Evolutionary conservation across 2,113 vertebrate genomes (phyloP), one percentile per base, ranked within the genome.

Genomic region (Lophura nycthemera): DNA sequence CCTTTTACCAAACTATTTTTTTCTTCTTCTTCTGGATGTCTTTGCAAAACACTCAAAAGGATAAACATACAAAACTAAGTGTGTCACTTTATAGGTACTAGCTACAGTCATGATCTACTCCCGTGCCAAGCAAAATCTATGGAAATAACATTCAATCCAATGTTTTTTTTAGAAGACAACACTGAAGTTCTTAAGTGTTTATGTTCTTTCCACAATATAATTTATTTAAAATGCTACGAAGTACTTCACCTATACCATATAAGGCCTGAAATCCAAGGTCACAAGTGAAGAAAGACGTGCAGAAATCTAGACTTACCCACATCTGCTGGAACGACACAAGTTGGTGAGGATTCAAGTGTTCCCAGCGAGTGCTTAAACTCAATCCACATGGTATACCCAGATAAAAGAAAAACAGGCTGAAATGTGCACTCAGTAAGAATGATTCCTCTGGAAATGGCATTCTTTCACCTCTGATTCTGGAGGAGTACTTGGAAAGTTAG

Each of bases 311-410:
- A 95, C 98, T 89, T 98, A 99, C 99, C 98, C 43, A 98, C 97
- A 63, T 99, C 98, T 47, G 97, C 96, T 78, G 99, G 99, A 24
- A 97, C 92, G 7, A 99, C 83, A 93, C 99, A 99, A 8, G 94
- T 56, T 12, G 99, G 98, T 71, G 97, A 96, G 67, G 99, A 99
- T 27, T 97, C 93, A 77, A 99, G 96, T 0, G 97, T 98, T 42
- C 98, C 98, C 30, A 98, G 91, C 1, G 70, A 78, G 22, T 98
- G 98, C 13, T 97, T 86, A 32, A 98, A 94, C 70, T 98, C 98
- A 59, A 99, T 89, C 99, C 99, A 99, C 97, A 99, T 97, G 89
- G 98, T 98, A 34, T 99, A 99, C 89, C 99, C 99, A 83, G 97
- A 99, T 0, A 97, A 78, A 56, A 98, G 97, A 88, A 98, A 98